A percentile compares a stretch with the other conserved stretches of the same genome.
Evolutionary conservation across 2,113 vertebrate species (phyloP).

Genomic region (Stegastes partitus): DNA sequence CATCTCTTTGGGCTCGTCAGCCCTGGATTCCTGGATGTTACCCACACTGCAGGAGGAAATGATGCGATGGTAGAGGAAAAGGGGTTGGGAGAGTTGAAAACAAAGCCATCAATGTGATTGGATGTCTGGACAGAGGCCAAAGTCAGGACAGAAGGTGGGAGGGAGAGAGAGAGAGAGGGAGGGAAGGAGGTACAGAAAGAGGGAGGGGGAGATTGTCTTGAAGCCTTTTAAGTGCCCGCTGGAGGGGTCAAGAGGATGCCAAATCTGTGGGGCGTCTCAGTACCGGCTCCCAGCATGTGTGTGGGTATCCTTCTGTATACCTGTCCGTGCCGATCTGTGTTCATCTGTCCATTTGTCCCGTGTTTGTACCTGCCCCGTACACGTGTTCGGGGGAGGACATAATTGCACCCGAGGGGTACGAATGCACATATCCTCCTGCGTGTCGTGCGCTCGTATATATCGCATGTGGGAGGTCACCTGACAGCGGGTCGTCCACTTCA

Average conservation of each 20-base stretch:
- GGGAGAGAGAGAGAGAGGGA: conserved; percentile 20
- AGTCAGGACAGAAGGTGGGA: conserved; percentile 66
- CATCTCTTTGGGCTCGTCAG: conserved; percentile 76
- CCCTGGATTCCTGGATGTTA: conserved; percentile 76
- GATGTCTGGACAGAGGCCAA: conserved; percentile 82
- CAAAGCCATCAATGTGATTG: conserved; percentile 83
- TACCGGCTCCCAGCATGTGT: conserved; percentile 52
- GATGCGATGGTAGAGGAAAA: conserved; percentile 54
- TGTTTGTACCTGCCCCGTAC: conserved; percentile 41
- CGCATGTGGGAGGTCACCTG: background rate
- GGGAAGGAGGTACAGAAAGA: conserved; percentile 34
- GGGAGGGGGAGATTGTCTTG: conserved; percentile 55
- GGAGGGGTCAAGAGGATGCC: conserved; percentile 69
- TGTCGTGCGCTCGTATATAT: background rate
- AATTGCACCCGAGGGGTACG: conserved; percentile 53
- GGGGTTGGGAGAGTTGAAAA: conserved; percentile 73
- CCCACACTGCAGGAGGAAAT: conserved; percentile 75
- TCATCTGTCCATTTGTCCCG: conserved; percentile 55
- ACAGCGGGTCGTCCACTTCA: background rate
- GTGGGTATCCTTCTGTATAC: conserved; percentile 55
- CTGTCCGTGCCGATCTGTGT: conserved; percentile 57
- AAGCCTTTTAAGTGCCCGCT: conserved; percentile 72
- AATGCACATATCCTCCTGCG: background rate
- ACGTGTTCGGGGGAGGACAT: conserved; percentile 40
- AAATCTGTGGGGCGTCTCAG: conserved; percentile 55